Evolutionary conservation across 2,888 invertebrate species (phyloP).

Genomic region (Amblyjoppa fuscipennis): DNA sequence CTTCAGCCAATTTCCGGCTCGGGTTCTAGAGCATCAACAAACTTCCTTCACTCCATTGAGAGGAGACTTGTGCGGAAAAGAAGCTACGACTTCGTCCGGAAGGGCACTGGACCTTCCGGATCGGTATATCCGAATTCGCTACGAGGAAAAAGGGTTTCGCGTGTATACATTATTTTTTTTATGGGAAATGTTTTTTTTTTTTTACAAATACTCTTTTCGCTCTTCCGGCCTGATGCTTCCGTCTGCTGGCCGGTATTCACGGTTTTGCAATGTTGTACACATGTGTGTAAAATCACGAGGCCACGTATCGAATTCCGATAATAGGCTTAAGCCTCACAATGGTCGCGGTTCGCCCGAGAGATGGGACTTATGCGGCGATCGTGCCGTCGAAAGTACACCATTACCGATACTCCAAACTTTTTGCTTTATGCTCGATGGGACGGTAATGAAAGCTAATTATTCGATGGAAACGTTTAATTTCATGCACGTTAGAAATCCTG

Average conservation of each 20-base stretch:
- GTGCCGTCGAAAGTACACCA: constrained; percentile 5
- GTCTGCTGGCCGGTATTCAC: neutral
- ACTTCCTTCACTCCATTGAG: constrained; percentile 35
- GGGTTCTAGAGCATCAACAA: constrained; percentile 45
- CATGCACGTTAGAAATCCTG: constrained; percentile 27
- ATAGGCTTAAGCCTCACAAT: constrained; percentile 27
- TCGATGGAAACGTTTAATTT: constrained; percentile 26
- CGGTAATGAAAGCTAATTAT: constrained; percentile 39
- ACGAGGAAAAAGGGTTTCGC: neutral
- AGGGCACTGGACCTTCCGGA: constrained; percentile 15
- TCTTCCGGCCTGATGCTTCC: neutral
- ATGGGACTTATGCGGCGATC: constrained; percentile 35
- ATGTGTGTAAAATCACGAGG: constrained; percentile 26
- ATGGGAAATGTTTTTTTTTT: neutral
- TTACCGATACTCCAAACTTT: constrained; percentile 9
- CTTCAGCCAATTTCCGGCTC: constrained; percentile 76
- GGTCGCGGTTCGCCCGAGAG: constrained; percentile 26
- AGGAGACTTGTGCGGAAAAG: constrained; percentile 47
- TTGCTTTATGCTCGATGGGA: constrained; percentile 23
- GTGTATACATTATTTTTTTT: neutral
- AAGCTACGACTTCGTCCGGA: constrained; percentile 44
- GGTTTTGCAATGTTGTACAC: neutral
- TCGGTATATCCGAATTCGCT: constrained; percentile 22
- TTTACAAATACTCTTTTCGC: neutral
- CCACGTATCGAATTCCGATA: constrained; percentile 65